A percentile compares a stretch with the other conserved stretches of the same genome.
These are phyloP conservation scores for Chloebia gouldiae DNA, from an alignment of 2,113 vertebrate genomes.

Conservation along the genomic window DNA sequence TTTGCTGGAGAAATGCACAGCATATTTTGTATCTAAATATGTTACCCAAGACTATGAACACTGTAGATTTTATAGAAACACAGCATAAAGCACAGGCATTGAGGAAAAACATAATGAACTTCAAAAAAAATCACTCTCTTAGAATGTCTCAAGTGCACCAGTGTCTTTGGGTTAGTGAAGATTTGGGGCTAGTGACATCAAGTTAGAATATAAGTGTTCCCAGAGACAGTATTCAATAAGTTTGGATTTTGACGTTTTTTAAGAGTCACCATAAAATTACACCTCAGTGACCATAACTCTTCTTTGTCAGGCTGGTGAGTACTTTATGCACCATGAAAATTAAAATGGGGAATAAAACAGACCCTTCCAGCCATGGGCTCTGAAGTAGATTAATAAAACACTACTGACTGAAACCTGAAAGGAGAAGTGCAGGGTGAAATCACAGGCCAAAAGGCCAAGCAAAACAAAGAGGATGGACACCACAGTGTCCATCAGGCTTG, in stretches of 20 bases:
- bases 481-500: neutral
- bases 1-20: neutral
- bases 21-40: neutral
- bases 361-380: conserved; percentile 27
- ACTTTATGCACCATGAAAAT: conserved; percentile 67
- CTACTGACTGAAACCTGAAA: neutral
- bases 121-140: neutral
- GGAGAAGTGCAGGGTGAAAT: neutral
- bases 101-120: neutral
- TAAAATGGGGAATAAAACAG: conserved; percentile 60
- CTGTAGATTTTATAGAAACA: neutral
- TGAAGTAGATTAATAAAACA: conserved; percentile 45
- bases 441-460: neutral
- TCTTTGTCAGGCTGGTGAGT: conserved; percentile 51
- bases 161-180: conserved; percentile 31
- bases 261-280: conserved; percentile 56
- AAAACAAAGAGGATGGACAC: neutral
- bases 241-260: conserved; percentile 57
- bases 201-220: conserved; percentile 34
- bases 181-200: conserved; percentile 35
- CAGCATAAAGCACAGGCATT: neutral
- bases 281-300: conserved; percentile 44
- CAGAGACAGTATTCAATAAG: conserved; percentile 40
- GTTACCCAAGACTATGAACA: neutral
- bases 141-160: neutral